Evolutionary conservation across 2,797 vertebrate species (phyloP).

Genomic region (Macropus fuliginosus): DNA sequence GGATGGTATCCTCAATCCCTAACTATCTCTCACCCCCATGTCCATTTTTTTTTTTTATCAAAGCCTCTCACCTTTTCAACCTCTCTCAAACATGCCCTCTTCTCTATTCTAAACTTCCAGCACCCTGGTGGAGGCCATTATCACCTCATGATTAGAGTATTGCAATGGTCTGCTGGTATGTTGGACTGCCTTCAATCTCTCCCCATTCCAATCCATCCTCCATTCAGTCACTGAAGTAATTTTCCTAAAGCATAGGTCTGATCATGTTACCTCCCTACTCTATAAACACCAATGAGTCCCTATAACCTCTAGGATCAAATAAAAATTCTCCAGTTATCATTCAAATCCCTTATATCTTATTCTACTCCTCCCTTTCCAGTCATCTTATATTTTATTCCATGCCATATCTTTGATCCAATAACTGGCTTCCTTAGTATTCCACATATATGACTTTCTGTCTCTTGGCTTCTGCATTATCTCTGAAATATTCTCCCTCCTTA

Average conservation of each 20-base stretch:
- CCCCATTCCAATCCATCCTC: background rate
- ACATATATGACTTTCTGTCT: background rate
- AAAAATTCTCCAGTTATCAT: background rate
- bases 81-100: too few species aligned
- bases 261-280: background rate
- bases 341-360: background rate
- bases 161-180: too few species aligned
- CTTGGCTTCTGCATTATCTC: background rate
- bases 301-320: background rate
- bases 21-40: too few species aligned
- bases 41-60: too few species aligned
- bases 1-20: too few species aligned
- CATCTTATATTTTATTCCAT: background rate
- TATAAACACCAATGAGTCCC: background rate
- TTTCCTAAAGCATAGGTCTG: background rate
- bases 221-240: background rate
- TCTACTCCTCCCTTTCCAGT: background rate
- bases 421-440: background rate
- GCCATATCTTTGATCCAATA: background rate
- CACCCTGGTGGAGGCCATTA: too few species aligned
- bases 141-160: too few species aligned
- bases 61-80: too few species aligned
- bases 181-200: too few species aligned
- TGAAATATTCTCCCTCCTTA: background rate
- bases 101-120: too few species aligned